Evolutionary conservation across 2,113 vertebrate species (phyloP).

Genomic region (Catharus fuscescens): DNA sequence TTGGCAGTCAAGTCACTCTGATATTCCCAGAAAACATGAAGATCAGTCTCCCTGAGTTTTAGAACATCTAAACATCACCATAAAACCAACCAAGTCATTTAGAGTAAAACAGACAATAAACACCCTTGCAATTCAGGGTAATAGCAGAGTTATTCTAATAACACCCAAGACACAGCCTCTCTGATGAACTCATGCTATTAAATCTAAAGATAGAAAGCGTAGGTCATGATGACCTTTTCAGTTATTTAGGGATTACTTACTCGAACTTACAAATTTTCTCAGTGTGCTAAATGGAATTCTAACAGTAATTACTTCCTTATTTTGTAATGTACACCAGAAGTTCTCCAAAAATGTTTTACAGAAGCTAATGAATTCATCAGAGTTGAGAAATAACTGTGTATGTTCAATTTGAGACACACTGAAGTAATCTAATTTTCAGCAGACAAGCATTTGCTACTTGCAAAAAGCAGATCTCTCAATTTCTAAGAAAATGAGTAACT

Average conservation of each 20-base stretch:
- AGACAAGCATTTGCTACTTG: background rate
- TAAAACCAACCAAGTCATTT: background rate
- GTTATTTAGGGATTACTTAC: constrained; percentile 18
- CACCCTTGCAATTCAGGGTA: background rate
- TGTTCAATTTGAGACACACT: background rate
- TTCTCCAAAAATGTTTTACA: background rate
- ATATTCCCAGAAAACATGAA: background rate
- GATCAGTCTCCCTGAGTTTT: background rate
- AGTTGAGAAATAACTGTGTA: background rate
- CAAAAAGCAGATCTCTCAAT: background rate
- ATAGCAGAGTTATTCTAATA: background rate
- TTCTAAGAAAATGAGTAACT: background rate
- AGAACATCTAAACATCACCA: background rate
- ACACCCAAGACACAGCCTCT: background rate
- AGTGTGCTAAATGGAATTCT: background rate
- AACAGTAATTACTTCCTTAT: constrained; percentile 20
- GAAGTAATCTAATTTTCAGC: background rate
- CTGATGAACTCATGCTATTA: constrained; percentile 2
- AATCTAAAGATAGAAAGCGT: constrained; percentile 25
- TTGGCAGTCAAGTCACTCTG: background rate
- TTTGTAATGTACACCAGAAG: background rate
- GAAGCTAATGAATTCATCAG: constrained; percentile 7
- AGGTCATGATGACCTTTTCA: background rate
- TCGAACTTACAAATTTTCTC: background rate
- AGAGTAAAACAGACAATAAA: background rate